phyloP scores from a whole-genome alignment of 2,113 vertebrate species.

The Poicephalus meyeri region DNA sequence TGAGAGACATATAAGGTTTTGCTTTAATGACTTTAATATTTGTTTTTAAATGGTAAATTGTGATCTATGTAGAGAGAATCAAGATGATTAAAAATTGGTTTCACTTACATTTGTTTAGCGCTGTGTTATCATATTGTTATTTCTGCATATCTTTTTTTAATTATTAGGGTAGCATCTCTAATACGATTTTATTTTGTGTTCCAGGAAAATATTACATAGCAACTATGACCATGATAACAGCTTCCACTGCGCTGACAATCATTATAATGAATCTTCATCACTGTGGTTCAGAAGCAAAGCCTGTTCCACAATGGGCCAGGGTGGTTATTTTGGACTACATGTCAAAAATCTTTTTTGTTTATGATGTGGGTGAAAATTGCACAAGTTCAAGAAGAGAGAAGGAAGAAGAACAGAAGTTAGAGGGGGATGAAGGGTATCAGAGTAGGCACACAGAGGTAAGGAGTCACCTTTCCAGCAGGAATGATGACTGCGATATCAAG shows the following conservation, averaged over 20 bases:
- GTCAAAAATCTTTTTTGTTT: slow-evolving; percentile 94
- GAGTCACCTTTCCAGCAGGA: slow-evolving; percentile 19
- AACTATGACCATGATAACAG: slow-evolving; percentile 98
- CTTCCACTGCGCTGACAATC: slow-evolving; percentile 94
- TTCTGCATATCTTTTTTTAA: neutral
- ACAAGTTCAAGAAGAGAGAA: slow-evolving; percentile 73
- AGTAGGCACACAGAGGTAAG: slow-evolving; percentile 50
- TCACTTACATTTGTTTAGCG: neutral
- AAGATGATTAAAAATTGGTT: neutral
- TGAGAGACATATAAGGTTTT: neutral
- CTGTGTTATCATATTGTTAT: neutral
- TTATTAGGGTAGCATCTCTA: neutral
- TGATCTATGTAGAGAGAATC: neutral
- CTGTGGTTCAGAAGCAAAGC: slow-evolving; percentile 93
- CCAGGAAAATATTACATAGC: slow-evolving; percentile 98
- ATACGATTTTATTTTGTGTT: slow-evolving; percentile 1
- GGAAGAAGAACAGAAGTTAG: slow-evolving; percentile 25
- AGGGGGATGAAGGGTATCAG: neutral
- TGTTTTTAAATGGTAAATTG: neutral
- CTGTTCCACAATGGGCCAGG: slow-evolving; percentile 94
- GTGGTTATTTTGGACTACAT: slow-evolving; percentile 95
- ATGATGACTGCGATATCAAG: slow-evolving; percentile 31
- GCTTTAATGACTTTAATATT: neutral
- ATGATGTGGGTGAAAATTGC: slow-evolving; percentile 95
- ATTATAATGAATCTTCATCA: slow-evolving; percentile 99